Evolutionary conservation across 1,140 invertebrate species (phyloP).

Genomic region (Ruditapes philippinarum): DNA sequence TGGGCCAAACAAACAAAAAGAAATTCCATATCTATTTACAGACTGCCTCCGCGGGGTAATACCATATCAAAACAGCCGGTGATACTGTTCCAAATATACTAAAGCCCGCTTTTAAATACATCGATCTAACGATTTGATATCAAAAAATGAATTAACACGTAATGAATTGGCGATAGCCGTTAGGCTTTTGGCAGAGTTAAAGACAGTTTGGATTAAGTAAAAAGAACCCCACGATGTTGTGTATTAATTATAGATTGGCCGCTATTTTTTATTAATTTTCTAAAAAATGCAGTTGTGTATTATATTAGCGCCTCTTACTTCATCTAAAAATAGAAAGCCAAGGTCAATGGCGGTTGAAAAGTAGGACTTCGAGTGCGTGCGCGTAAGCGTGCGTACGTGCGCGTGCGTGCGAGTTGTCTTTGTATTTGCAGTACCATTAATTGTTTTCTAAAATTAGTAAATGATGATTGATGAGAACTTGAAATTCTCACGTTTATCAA

Average conservation of each 20-base stretch:
- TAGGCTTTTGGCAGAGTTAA: not conserved
- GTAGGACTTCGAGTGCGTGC: no score
- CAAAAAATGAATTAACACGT: slow-evolving; percentile 14
- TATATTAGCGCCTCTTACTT: no score
- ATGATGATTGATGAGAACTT: no score
- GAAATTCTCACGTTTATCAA: no score
- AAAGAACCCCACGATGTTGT: not conserved
- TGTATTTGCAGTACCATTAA: no score
- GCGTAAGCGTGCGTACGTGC: no score
- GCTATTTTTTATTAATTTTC: no score
- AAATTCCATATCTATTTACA: not conserved
- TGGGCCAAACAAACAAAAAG: slow-evolving; percentile 16
- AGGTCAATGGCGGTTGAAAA: no score
- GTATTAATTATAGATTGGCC: not conserved
- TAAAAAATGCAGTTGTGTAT: no score
- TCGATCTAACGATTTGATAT: slow-evolving; percentile 18
- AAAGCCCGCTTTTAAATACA: slow-evolving; percentile 3
- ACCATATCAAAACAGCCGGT: not conserved
- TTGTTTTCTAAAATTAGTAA: no score
- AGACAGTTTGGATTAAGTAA: slow-evolving; percentile 8
- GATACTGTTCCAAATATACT: slow-evolving; percentile 16
- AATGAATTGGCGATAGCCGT: slow-evolving; percentile 11
- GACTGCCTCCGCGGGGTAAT: not conserved
- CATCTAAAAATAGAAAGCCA: no score
- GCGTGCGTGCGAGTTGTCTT: no score